phyloP scores from a whole-genome alignment of 2,113 vertebrate genomes.

The Rhynchomys soricoides region DNA sequence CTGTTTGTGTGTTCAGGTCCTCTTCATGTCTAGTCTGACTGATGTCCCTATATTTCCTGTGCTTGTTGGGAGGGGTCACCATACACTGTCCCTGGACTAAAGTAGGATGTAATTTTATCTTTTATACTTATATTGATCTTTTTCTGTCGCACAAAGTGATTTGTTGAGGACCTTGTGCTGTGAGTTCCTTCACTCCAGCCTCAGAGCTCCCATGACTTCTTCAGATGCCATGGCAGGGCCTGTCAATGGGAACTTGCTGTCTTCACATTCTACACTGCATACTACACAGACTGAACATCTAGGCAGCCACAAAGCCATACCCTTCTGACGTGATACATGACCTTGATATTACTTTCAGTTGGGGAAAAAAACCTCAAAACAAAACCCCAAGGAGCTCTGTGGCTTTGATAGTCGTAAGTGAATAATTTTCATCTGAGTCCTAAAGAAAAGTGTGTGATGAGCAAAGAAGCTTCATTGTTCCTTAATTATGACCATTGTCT shows the following conservation, averaged over 20 bases:
- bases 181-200: not conserved
- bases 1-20: not conserved
- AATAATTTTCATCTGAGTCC: not conserved
- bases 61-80: not conserved
- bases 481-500: not conserved
- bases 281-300: no score
- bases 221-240: fast-evolving
- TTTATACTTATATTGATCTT: not conserved
- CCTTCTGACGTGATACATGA: not conserved
- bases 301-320: not conserved
- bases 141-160: not conserved
- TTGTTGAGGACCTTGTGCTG: no score
- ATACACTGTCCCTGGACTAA: no score
- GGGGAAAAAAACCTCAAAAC: not conserved
- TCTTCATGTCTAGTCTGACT: no score
- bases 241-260: not conserved
- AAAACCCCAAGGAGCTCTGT: not conserved
- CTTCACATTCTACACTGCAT: fast-evolving
- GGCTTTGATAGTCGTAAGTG: not conserved
- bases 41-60: not conserved
- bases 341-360: not conserved
- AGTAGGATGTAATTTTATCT: not conserved
- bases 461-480: fast-evolving
- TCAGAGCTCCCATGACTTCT: no score
- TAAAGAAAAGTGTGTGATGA: not conserved